Base-by-base conservation (phyloP, 2,888 invertebrate genomes). In the Nymphalis urticae region DNA sequence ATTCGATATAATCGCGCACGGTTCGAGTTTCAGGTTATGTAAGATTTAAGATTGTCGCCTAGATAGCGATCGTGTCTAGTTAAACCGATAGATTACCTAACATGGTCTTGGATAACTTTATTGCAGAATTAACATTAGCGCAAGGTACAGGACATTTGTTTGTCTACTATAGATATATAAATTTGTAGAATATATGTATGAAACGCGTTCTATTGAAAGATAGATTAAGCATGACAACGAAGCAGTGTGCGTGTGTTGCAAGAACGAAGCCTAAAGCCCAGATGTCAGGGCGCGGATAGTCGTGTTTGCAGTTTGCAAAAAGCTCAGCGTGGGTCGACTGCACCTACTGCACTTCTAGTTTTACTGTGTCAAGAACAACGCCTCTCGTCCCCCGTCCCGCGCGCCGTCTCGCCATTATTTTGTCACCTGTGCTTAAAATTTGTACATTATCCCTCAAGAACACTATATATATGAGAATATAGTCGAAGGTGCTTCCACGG, bases 301-400 rank as follows among this genome's bases (percentile, higher is more conserved):
- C 76, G 79, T 78, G 79, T 81, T 81, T 80, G 81, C 80, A 77
- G 80, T 82, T 80, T 83, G 86, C 90, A 88, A 91, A 90, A 91
- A 91, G 90, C 90, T 87, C 83, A 62, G 85, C 85, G 92, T 92
- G 87, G 92, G 92, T 79, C 83, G 89, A 85, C 87, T 90, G 92
- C 92, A 91, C 90, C 91, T 91, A 92, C 90, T 92, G 92, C 91
- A 91, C 90, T 90, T 90, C 91, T 90, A 90, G 91, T 88, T 88
- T 92, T 92, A 92, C 92, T 92, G 90, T 92, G 92, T 92, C 92
- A 92, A 92, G 92, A 87, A 92, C 92, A 88, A 92, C 92, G 86
- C 84, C 89, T 90, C 87, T 86, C 87, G 87, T 82, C 89, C 88
- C 85, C 84, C 81, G 83, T 85, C 74, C 72, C 76, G 72, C 72